These are phyloP conservation scores for Drosophila diplacantha DNA, from an alignment of 2,888 invertebrate genomes.

Conservation along the genomic window DNA sequence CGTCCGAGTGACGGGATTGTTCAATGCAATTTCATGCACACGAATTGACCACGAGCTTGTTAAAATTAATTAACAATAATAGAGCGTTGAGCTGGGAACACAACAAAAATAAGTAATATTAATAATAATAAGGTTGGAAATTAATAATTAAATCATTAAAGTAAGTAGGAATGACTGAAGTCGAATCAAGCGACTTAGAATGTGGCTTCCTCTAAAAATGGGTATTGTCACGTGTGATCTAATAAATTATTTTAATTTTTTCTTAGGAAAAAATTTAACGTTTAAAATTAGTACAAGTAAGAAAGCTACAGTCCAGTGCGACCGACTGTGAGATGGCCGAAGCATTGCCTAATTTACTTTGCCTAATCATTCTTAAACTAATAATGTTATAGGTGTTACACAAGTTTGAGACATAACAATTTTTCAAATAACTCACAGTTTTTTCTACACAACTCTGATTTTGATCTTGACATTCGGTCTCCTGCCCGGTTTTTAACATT, in stretches of 20 bases:
- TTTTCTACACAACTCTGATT: too few relatives aligned
- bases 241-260: too few relatives aligned
- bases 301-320: not conserved
- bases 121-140: not conserved
- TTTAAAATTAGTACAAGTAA: not conserved
- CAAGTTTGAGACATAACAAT: too few relatives aligned
- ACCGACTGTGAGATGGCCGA: too few relatives aligned
- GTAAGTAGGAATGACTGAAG: not conserved
- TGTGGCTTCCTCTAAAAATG: too few relatives aligned
- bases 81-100: not conserved
- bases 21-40: constrained; percentile 9
- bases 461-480: too few relatives aligned
- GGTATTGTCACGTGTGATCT: too few relatives aligned
- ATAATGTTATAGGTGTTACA: not conserved
- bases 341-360: too few relatives aligned
- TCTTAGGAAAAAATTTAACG: too few relatives aligned
- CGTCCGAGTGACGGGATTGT: constrained; percentile 52
- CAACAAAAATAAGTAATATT: not conserved
- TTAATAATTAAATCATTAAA: not conserved
- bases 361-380: too few relatives aligned
- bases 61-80: constrained; percentile 2
- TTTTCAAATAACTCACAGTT: too few relatives aligned
- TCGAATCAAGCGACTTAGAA: not conserved
- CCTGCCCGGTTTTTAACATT: too few relatives aligned
- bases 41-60: not conserved